Percentiles rank a stretch among this genome's conserved stretches.
These are phyloP conservation scores for Limanda limanda DNA, from an alignment of 2,113 vertebrate genomes.

Conservation along the genomic window DNA sequence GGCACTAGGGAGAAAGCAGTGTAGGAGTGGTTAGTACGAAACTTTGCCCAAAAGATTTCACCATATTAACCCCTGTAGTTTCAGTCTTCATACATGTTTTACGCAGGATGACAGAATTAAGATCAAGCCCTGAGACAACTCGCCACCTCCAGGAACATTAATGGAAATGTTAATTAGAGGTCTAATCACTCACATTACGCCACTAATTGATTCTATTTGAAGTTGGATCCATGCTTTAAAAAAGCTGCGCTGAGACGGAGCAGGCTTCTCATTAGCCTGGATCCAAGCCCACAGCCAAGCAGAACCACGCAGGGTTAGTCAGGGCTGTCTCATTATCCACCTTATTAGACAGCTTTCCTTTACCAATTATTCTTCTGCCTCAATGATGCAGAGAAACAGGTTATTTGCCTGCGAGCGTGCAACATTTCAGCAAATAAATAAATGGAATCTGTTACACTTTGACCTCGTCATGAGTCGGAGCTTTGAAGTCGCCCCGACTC, in stretches of 20 bases:
- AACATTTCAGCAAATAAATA: slow-evolving; percentile 31
- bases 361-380: neutral
- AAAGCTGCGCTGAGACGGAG: neutral
- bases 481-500: slow-evolving; percentile 12
- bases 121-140: slow-evolving; percentile 10
- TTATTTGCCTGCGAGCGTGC: neutral
- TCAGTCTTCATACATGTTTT: neutral
- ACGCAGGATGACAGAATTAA: neutral
- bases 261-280: slow-evolving; percentile 26
- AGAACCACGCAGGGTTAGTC: slow-evolving; percentile 10
- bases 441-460: slow-evolving; percentile 28
- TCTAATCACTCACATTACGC: slow-evolving; percentile 16
- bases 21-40: neutral
- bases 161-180: slow-evolving; percentile 9
- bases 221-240: neutral
- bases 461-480: slow-evolving; percentile 11
- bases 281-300: slow-evolving; percentile 13
- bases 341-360: slow-evolving; percentile 15
- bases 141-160: neutral
- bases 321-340: slow-evolving; percentile 28
- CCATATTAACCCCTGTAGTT: neutral
- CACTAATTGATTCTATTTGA: slow-evolving; percentile 31
- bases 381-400: slow-evolving; percentile 10
- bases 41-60: neutral
- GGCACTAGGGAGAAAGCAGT: neutral